These are phyloP conservation scores for Anthophora plumipes DNA, from an alignment of 2,888 invertebrate genomes.

Conservation along the genomic window DNA sequence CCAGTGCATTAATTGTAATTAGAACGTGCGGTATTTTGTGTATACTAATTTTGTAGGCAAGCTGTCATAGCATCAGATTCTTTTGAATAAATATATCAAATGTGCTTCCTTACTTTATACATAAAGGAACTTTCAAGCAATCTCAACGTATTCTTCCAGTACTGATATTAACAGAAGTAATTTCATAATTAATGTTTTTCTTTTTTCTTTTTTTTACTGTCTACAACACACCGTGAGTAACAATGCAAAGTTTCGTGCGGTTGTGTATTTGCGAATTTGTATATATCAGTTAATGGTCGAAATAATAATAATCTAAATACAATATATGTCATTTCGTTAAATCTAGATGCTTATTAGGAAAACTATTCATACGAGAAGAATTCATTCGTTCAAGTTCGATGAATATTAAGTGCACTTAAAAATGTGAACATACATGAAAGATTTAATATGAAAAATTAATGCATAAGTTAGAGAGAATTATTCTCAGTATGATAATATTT, in stretches of 20 bases:
- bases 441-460: background rate
- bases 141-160: conserved; percentile 4
- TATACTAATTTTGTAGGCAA: conserved; percentile 28
- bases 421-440: background rate
- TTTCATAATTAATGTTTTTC: conserved; percentile 12
- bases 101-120: conserved; percentile 23
- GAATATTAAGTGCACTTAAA: background rate
- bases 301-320: conserved; percentile 8
- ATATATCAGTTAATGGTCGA: conserved; percentile 14
- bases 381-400: conserved; percentile 16
- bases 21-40: conserved; percentile 37
- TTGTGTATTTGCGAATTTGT: conserved; percentile 4
- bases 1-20: conserved; percentile 56
- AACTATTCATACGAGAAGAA: conserved; percentile 33
- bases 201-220: conserved; percentile 23
- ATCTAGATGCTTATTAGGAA: background rate
- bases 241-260: conserved; percentile 15
- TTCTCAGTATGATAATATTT: conserved; percentile 20
- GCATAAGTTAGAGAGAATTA: conserved; percentile 21
- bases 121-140: conserved; percentile 4
- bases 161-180: background rate
- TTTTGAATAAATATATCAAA: conserved; percentile 16
- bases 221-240: conserved; percentile 15
- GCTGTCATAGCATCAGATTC: conserved; percentile 20
- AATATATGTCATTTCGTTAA: conserved; percentile 1